Conservation (phyloP, 2,888 invertebrate genomes). For the Dione juno region DNA sequence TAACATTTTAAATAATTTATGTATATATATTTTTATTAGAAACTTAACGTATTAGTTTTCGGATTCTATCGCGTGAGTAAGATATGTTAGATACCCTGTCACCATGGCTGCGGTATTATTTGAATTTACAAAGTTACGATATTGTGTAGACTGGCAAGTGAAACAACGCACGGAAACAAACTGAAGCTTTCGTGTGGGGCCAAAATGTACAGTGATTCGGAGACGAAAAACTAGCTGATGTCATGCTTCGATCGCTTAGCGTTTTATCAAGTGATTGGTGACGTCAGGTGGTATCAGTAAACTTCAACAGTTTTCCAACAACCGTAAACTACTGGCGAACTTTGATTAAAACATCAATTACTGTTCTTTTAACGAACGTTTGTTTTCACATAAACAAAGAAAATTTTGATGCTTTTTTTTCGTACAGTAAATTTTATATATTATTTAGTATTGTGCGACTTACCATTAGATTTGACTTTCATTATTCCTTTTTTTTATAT, state of each 20-base stretch:
- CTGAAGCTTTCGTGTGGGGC: slow-evolving; percentile 70
- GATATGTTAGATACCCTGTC: slow-evolving; percentile 58
- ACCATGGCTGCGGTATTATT: slow-evolving; percentile 71
- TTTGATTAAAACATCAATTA: slow-evolving; percentile 25
- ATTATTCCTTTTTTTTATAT: slow-evolving; percentile 29
- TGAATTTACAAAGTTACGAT: slow-evolving; percentile 53
- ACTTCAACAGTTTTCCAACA: slow-evolving; percentile 21
- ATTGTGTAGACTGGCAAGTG: slow-evolving; percentile 58
- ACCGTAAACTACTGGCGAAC: background rate
- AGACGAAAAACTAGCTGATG: slow-evolving; percentile 66
- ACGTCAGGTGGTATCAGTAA: slow-evolving; percentile 57
- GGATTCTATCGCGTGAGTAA: slow-evolving; percentile 50
- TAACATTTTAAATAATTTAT: slow-evolving; percentile 65
- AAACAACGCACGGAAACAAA: slow-evolving; percentile 69
- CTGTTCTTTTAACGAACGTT: slow-evolving; percentile 9
- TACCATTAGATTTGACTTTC: slow-evolving; percentile 23
- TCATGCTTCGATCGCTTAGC: slow-evolving; percentile 65
- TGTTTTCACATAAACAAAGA: background rate
- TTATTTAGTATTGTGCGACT: background rate
- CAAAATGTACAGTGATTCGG: slow-evolving; percentile 66
- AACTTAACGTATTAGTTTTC: slow-evolving; percentile 5
- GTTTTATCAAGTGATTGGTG: slow-evolving; percentile 72
- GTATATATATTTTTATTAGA: background rate
- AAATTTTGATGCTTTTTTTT: background rate
- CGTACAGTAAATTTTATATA: background rate